A percentile compares a stretch with the other conserved stretches of the same genome.
Evolutionary conservation across 2,113 vertebrate species (phyloP).

Genomic region (Patagioenas fasciata): DNA sequence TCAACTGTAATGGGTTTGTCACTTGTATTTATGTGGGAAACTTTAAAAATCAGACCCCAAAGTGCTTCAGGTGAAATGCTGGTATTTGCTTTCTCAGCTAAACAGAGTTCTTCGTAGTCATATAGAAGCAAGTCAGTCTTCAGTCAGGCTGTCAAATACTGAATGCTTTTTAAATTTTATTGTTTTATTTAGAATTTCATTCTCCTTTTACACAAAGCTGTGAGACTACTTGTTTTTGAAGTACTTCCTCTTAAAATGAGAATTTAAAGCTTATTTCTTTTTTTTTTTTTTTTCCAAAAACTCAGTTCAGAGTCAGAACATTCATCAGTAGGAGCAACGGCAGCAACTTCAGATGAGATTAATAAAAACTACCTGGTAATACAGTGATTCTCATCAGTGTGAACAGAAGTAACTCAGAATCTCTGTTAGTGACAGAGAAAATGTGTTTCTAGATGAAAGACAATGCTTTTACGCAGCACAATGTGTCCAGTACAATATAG

Average conservation of each 20-base stretch:
- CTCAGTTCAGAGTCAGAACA: background rate
- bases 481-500: background rate
- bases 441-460: background rate
- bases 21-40: background rate
- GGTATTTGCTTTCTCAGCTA: background rate
- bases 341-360: background rate
- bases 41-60: background rate
- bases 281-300: background rate
- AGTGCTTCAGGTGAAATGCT: background rate
- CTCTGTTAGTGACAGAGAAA: background rate
- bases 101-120: background rate
- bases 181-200: background rate
- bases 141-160: background rate
- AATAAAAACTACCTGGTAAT: background rate
- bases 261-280: background rate
- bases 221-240: background rate
- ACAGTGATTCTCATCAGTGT: background rate
- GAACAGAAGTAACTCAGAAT: background rate
- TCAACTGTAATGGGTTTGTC: too few relatives aligned
- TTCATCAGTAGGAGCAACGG: background rate
- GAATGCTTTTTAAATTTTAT: background rate
- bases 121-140: background rate
- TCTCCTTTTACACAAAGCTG: background rate
- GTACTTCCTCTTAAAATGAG: background rate
- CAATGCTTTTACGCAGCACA: background rate